Evolutionary conservation across 2,113 vertebrate species (phyloP), one percentile per base, ranked within the genome.

Genomic region (Pedionomus torquatus): DNA sequence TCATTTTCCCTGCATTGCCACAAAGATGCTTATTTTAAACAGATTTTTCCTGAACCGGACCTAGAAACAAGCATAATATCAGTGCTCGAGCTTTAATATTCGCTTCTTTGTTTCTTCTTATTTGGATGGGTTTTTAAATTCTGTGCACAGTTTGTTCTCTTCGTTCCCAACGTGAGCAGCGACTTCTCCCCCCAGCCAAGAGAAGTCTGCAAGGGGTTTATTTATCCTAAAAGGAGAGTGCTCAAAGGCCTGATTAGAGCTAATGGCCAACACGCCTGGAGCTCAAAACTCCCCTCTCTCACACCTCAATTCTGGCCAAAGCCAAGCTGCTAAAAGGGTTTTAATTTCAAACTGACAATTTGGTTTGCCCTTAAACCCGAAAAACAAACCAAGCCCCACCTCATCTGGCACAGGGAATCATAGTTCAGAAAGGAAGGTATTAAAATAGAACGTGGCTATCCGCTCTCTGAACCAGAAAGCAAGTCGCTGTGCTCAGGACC

Each of bases 141-240:
- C 95, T 70, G 61, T 49, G 85, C 94, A 96, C 83, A 87, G 87
- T 95, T 96, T 92, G 85, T 96, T 96, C 93, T 87, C 80, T 74
- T 82, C 1, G 0, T 39, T 89, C 57, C 65, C 79, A 88, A 93
- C 13, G 33, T 88, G 93, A 86, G 74, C 91, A 95, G 69, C 37
- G 86, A 90, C 80, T 76, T 57, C 21, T 35, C 49, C 80, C 54
- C 51, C 48, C 46, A 16, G 4, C 70, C 93, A 87, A 58, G 64
- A 87, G 20, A 58, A 68, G 51, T 11, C 75, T 90, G 48, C 48
- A 39, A 74, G 75, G 64, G 74, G 89, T 90, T 95, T 95, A 90
- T 92, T 94, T 95, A 86, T 64, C 48, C 83, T 51, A 44, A 92
- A 63, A 9, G 7, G 10, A 20, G 41, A 83, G 78, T 31, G 39